Percentiles rank a stretch among this genome's conserved stretches.
These are phyloP conservation scores for Stenurella melanura DNA, from an alignment of 2,888 invertebrate species.

Conservation along the genomic window DNA sequence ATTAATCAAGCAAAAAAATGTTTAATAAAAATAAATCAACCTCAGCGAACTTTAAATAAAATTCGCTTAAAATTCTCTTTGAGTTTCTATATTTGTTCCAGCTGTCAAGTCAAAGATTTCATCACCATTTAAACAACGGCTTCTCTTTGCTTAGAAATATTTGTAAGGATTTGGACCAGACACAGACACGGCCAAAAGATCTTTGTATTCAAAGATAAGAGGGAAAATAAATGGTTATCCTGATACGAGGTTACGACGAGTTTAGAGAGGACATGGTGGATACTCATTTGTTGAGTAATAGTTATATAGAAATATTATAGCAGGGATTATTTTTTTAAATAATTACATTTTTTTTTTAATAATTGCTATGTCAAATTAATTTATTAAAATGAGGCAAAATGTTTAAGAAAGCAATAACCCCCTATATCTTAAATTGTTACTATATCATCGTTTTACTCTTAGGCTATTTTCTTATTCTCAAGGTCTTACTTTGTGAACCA, in stretches of 20 bases:
- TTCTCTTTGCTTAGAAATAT: neutral
- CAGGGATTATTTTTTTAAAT: too few relatives aligned
- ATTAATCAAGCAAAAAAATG: neutral
- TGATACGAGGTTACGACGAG: neutral
- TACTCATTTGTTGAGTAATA: too few relatives aligned
- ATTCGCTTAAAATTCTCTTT: neutral
- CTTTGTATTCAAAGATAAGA: constrained; percentile 7
- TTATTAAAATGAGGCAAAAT: too few relatives aligned
- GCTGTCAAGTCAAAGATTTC: constrained; percentile 4
- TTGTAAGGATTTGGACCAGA: constrained; percentile 1
- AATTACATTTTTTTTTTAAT: too few relatives aligned
- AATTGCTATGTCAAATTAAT: too few relatives aligned
- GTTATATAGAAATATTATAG: too few relatives aligned
- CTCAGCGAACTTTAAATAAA: neutral
- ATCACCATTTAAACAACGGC: neutral
- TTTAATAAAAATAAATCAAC: neutral
- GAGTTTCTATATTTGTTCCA: neutral
- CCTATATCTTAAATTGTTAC: too few relatives aligned
- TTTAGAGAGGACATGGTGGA: neutral
- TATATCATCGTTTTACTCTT: too few relatives aligned
- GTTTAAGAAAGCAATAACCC: too few relatives aligned
- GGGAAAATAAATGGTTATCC: neutral
- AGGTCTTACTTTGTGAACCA: too few relatives aligned
- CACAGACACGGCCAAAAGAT: neutral
- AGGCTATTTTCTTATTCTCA: too few relatives aligned